Evolutionary conservation across 2,113 vertebrate genomes (phyloP), one percentile per base, ranked within the genome.

Genomic region (Guaruba guarouba): DNA sequence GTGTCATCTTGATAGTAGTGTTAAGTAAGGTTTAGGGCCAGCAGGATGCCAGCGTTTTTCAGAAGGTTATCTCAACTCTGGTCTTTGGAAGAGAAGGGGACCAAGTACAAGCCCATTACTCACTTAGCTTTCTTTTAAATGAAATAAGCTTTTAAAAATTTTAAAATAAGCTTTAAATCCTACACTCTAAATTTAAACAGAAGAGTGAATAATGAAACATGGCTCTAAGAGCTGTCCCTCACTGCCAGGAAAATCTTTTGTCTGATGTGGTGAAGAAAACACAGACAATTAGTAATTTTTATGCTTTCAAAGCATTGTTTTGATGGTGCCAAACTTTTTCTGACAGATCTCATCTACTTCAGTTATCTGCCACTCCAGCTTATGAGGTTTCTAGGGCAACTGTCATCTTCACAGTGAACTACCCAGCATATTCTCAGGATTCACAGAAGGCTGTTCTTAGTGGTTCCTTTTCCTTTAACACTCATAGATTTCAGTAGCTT

Each of bases 311-410:
- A 94, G 73, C 86, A 92, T 82, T 61, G 80, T 52, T 82, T 91
- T 92, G 86, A 90, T 92, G 86, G 67, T 93, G 91, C 85, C 91
- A 96, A 96, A 83, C 85, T 86, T 96, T 71, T 88, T 71, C 84
- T 96, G 92, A 95, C 80, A 95, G 52, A 89, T 92, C 71, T 96
- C 1, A 4, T 95, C 90, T 94, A 64, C 81, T 92, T 91, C 91
- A 75, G 74, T 82, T 92, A 44, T 93, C 87, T 91, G 79, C 64
- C 82, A 61, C 76, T 96, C 79, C 37, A 35, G 51, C 25, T 81
- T 93, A 80, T 74, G 52, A 91, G 44, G 84, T 96, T 97, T 96
- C 93, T 96, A 95, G 90, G 85, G 92, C 92, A 96, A 95, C 93
- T 91, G 89, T 76, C 71, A 29, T 86, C 64, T 85, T 94, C 33